These are phyloP conservation scores for Fukomys damarensis DNA, from an alignment of 2,113 vertebrate genomes.

Conservation along the genomic window DNA sequence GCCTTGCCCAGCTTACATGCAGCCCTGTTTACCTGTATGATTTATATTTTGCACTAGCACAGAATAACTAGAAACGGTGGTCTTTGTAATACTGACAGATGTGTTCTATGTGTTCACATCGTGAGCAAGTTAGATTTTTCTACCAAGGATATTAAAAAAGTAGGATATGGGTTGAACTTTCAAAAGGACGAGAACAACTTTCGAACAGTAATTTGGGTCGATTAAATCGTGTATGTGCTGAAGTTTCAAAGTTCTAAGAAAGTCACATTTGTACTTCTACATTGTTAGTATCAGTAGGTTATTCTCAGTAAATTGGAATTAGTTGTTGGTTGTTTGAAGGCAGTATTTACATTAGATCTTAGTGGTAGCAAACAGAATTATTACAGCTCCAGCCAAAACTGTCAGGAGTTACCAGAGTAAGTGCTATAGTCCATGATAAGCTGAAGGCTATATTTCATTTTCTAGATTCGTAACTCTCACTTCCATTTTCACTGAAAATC, in stretches of 20 bases:
- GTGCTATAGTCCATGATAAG: fast-evolving
- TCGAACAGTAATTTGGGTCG: neutral
- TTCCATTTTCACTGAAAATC: neutral
- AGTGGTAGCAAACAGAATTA: neutral
- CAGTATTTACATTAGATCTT: neutral
- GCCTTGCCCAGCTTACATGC: neutral
- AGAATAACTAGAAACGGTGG: neutral
- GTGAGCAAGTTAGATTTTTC: neutral
- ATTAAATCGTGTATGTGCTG: neutral
- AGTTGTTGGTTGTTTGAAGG: neutral
- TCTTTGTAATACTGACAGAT: neutral
- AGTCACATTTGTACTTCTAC: neutral
- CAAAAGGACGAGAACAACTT: neutral
- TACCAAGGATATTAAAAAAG: neutral
- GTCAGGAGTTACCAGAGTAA: neutral
- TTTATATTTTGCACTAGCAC: neutral
- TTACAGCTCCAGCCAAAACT: neutral
- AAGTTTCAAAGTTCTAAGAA: neutral
- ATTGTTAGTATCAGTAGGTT: neutral
- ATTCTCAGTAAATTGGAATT: neutral
- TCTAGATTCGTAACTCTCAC: neutral
- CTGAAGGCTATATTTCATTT: neutral
- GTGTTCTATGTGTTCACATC: neutral
- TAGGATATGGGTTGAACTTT: neutral
- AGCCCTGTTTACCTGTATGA: neutral